Evolutionary conservation across 2,888 invertebrate species (phyloP), one percentile per base, ranked within the genome.

Genomic region (Pollenia angustigena): DNA sequence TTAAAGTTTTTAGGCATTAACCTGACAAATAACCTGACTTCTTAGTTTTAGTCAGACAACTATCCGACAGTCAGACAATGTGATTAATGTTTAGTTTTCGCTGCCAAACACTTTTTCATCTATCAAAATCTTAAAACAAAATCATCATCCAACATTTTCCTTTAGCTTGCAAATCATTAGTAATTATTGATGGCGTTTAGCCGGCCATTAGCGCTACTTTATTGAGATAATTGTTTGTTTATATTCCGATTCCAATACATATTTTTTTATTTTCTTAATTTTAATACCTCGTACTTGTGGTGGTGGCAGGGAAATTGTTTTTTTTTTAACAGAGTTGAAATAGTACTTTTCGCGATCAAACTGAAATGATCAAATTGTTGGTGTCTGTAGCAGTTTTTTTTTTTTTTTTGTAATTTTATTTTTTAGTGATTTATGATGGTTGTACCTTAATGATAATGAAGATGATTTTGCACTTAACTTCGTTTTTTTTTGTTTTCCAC

Each of bases 351-450:
- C 62, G 64, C 40, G 62, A 78, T 83, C 54, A 64, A 62, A 81
- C 54, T 56, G 72, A 71, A 54, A 66, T 68, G 48, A 40, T 64
- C 54, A 68, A 46, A 46, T 50, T 60, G 52, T 64, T 56, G 18
- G 14, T 32, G 16, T 58, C 32, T 54, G 42, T 46, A 50, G 10
- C 4, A 18, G 40, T 14, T 0, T 3, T 12, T 32, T 16, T 48
- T 48, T 32, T 54, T 40, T 58, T 69, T n/a, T 42, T 10, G 11
- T 58, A 6, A 32, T 32, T 32, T 32, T 4, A 14, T 18, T 72
- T 56, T 62, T 32, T 42, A n/a, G 54, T 85, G 78, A 85, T 85
- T 85, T 74, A 82, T 85, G 85, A 78, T 54, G 58, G 68, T 74
- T 81, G 52, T 54, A 62, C n/a, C 72, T 68, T 81, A 82, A 81